phyloP scores from a whole-genome alignment of 2,888 invertebrate genomes.

The Falcaria lacertinaria region DNA sequence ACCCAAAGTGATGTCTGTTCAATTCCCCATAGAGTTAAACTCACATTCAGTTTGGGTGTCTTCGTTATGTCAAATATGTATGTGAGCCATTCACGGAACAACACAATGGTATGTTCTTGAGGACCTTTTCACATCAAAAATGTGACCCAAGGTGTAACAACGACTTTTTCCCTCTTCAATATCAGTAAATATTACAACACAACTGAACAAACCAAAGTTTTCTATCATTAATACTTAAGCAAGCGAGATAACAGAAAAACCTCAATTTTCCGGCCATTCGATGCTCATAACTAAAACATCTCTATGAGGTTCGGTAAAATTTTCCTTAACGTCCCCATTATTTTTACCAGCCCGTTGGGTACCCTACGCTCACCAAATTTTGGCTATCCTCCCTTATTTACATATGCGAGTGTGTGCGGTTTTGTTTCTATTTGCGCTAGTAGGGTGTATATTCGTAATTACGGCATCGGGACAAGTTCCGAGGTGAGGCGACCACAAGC shows the following conservation, averaged over 20 bases:
- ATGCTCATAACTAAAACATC: slow-evolving; percentile 1
- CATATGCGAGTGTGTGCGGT: slow-evolving; percentile 69
- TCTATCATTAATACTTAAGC: slow-evolving; percentile 1
- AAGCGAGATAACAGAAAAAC: slow-evolving; percentile 1
- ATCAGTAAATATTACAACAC: not conserved
- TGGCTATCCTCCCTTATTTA: slow-evolving; percentile 59
- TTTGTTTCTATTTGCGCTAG: slow-evolving; percentile 72
- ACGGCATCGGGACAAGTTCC: slow-evolving; percentile 68
- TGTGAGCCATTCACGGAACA: too few species aligned
- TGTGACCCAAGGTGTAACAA: too few species aligned
- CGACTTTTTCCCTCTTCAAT: not conserved
- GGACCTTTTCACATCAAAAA: too few species aligned
- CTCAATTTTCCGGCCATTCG: slow-evolving; percentile 1
- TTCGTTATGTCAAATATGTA: too few species aligned
- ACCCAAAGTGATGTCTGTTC: too few species aligned
- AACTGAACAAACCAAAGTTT: not conserved
- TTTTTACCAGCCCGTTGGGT: slow-evolving; percentile 18
- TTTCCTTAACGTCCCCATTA: slow-evolving; percentile 11
- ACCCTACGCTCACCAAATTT: slow-evolving; percentile 27
- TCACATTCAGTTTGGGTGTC: too few species aligned
- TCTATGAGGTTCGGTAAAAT: not conserved
- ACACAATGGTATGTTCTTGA: too few species aligned
- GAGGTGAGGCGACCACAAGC: slow-evolving; percentile 55
- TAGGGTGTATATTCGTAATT: slow-evolving; percentile 72
- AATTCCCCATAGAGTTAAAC: too few species aligned